Conservation (phyloP, 2,888 invertebrate genomes). For the Trisateles emortualis region DNA sequence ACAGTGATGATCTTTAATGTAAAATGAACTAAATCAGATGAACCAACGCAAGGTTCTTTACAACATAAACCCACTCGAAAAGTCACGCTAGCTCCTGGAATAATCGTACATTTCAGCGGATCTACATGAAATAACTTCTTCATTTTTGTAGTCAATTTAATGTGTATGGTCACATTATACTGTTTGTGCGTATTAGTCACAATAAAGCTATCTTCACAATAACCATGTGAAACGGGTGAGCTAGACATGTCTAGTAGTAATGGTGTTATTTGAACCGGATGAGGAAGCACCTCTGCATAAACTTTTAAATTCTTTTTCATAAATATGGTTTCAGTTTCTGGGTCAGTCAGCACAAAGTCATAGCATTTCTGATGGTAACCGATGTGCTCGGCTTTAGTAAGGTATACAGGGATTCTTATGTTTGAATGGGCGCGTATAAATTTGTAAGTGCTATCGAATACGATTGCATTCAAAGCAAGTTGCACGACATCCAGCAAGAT, state of each 20-base stretch:
- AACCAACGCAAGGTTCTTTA: slow-evolving; percentile 37
- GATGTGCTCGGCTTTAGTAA: slow-evolving; percentile 64
- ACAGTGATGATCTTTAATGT: slow-evolving; percentile 67
- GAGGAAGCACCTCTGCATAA: slow-evolving; percentile 68
- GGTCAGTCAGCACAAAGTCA: slow-evolving; percentile 62
- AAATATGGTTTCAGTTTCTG: slow-evolving; percentile 49
- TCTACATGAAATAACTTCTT: slow-evolving; percentile 63
- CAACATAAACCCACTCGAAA: slow-evolving; percentile 65
- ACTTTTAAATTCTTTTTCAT: slow-evolving; percentile 61
- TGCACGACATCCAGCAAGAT: slow-evolving; percentile 59
- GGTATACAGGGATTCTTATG: slow-evolving; percentile 56
- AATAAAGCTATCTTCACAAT: slow-evolving; percentile 60
- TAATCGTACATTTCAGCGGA: slow-evolving; percentile 63
- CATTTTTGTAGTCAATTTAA: slow-evolving; percentile 69
- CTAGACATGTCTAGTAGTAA: slow-evolving; percentile 69
- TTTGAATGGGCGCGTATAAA: slow-evolving; percentile 54
- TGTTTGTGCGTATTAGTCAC: slow-evolving; percentile 65
- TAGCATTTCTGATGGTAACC: slow-evolving; percentile 73
- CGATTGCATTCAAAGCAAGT: slow-evolving; percentile 62
- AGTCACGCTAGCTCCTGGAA: slow-evolving; percentile 44
- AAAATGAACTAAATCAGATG: slow-evolving; percentile 63
- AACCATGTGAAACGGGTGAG: slow-evolving; percentile 63
- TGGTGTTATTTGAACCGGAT: slow-evolving; percentile 69
- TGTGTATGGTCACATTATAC: slow-evolving; percentile 60
- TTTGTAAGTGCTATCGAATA: slow-evolving; percentile 64